Evolutionary conservation across 2,888 invertebrate species (phyloP), one percentile per base, ranked within the genome.

Genomic region (Dendrolimus houi): DNA sequence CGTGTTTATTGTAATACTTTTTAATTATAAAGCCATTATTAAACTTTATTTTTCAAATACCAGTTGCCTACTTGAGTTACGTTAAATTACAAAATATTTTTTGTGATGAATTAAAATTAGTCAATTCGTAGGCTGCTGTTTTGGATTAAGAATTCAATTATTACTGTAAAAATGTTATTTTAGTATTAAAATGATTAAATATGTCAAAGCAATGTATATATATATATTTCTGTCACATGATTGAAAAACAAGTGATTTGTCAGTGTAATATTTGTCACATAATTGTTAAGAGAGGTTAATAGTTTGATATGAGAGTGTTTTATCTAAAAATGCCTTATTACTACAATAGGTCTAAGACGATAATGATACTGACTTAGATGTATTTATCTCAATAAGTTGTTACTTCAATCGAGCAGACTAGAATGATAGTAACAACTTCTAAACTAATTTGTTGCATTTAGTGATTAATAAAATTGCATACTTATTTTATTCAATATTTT

Each of bases 381-480:
- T 88, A 86, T 74, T 75, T 73, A 66, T 75, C 71, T 69, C 77
- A 72, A 61, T 6, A 64, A 60, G 83, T 85, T 86, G 85, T 83
- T 83, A 77, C 75, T 69, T 83, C 80, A 77, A 75, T 78, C 77
- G 80, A 78, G 74, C 74, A 73, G 69, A 74, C 72, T 68, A 77
- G 77, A 75, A 81, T 80, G 81, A 83, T 79, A 71, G 76, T 81
- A 80, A 74, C 86, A 85, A 86, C 85, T 81, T 71, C 71, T 82
- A 81, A 85, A 83, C 80, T 88, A 84, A 87, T 88, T 85, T 88
- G 89, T 89, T 90, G 89, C 90, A 90, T 89, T 89, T 90, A 89
- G 89, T 84, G 85, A 87, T 77, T 83, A 88, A 87, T 87, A 86
- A 88, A 89, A 87, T 88, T 89, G 87, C 89, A 90, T 90, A 89